Percentiles rank a stretch among this genome's conserved stretches.
Evolutionary conservation across 1,140 invertebrate genomes (phyloP).

Genomic region (Acarapis woodi): DNA sequence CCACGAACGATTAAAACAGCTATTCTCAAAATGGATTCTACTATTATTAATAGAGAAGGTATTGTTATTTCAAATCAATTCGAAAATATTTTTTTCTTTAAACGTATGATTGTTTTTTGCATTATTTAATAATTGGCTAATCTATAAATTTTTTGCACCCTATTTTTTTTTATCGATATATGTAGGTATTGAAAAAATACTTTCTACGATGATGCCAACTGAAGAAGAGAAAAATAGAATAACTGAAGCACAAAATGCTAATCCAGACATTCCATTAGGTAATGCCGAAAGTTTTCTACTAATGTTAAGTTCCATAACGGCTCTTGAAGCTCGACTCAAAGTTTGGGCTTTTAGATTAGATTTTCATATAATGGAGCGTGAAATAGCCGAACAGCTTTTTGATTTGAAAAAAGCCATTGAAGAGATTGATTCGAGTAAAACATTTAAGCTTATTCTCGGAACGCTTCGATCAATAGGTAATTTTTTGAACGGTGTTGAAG

Average conservation of each 20-base stretch:
- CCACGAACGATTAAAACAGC: slow-evolving; percentile 81
- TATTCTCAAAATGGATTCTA: slow-evolving; percentile 95
- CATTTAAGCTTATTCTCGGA: slow-evolving; percentile 73
- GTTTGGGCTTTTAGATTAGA: slow-evolving; percentile 97
- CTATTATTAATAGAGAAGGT: slow-evolving; percentile 88
- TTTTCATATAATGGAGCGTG: slow-evolving; percentile 83
- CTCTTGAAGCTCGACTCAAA: slow-evolving; percentile 55
- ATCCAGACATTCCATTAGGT: slow-evolving; percentile 78
- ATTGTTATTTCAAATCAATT: no score
- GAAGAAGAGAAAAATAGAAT: slow-evolving; percentile 89
- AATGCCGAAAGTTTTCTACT: slow-evolving; percentile 92
- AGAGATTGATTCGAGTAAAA: slow-evolving; percentile 58
- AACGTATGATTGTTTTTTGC: not conserved
- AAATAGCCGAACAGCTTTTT: slow-evolving; percentile 93
- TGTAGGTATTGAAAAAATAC: slow-evolving; percentile 58
- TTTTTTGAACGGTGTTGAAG: slow-evolving; percentile 76
- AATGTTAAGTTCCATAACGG: slow-evolving; percentile 76
- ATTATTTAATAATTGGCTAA: not conserved
- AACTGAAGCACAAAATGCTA: slow-evolving; percentile 68
- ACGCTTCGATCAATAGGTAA: slow-evolving; percentile 81
- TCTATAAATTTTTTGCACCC: not conserved
- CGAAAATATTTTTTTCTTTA: slow-evolving; percentile 53
- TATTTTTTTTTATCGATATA: no score
- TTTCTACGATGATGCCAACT: slow-evolving; percentile 76
- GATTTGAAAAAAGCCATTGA: slow-evolving; percentile 89